phyloP scores from a whole-genome alignment of 2,797 vertebrate species.

The Pitangus sulphuratus region DNA sequence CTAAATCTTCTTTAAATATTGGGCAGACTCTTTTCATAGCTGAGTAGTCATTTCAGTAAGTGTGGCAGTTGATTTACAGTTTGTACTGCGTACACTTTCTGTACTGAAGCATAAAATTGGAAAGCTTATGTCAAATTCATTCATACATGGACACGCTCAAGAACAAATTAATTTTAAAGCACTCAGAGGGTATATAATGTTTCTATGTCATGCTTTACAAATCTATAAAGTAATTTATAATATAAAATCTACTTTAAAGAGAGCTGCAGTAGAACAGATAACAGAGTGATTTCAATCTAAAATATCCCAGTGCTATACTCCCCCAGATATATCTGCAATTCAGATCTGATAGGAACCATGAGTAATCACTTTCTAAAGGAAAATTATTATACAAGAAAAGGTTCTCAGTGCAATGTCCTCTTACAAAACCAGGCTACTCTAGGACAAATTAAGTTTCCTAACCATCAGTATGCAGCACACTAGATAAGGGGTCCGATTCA shows the following conservation, averaged over 20 bases:
- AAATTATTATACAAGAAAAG: slow-evolving; percentile 9
- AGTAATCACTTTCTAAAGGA: slow-evolving; percentile 36
- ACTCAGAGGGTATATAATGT: slow-evolving; percentile 67
- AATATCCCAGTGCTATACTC: slow-evolving; percentile 32
- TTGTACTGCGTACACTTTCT: slow-evolving; percentile 55
- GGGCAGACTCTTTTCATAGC: slow-evolving; percentile 25
- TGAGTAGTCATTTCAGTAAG: slow-evolving; percentile 56
- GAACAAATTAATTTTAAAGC: slow-evolving; percentile 76
- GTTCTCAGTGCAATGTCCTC: background rate
- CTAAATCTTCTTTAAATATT: slow-evolving; percentile 54
- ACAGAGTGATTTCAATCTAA: slow-evolving; percentile 34
- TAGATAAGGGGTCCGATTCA: background rate
- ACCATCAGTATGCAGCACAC: background rate
- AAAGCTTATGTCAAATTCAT: slow-evolving; percentile 70
- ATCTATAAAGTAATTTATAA: slow-evolving; percentile 66
- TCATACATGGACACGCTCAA: slow-evolving; percentile 65
- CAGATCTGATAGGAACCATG: slow-evolving; percentile 28
- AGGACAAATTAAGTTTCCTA: background rate
- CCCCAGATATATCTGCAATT: slow-evolving; percentile 33
- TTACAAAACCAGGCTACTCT: background rate
- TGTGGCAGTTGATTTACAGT: slow-evolving; percentile 64
- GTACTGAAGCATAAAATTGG: slow-evolving; percentile 70
- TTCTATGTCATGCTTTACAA: slow-evolving; percentile 68
- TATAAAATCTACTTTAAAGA: slow-evolving; percentile 54
- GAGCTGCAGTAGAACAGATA: slow-evolving; percentile 30